Percentiles rank a stretch among this genome's conserved stretches.
phyloP scores from a whole-genome alignment of 2,797 vertebrate species.

The Falco peregrinus region DNA sequence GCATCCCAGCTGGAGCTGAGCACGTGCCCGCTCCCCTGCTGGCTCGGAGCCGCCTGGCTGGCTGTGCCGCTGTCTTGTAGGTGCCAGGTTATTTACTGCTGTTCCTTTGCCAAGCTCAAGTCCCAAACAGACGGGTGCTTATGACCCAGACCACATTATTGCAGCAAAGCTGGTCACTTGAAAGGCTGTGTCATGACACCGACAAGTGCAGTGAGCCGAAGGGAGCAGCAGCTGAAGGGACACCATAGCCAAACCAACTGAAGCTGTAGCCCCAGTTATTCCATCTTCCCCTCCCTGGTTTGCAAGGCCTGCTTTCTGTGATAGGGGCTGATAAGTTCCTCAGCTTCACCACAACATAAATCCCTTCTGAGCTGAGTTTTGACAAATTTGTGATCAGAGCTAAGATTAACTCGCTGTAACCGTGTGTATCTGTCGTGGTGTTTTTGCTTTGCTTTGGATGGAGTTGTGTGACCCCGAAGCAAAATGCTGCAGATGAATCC shows the following conservation, averaged over 20 bases:
- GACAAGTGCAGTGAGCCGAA: not conserved
- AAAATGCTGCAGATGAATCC: not conserved
- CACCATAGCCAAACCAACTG: not conserved
- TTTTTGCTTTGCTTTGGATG: not conserved
- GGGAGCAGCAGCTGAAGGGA: not conserved
- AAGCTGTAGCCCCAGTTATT: not conserved
- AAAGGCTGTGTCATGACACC: not conserved
- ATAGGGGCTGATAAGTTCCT: conserved; percentile 9
- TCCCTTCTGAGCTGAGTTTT: conserved; percentile 11
- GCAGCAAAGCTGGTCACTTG: not conserved
- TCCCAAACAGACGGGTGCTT: not conserved
- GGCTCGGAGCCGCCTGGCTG: not conserved
- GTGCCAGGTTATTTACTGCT: not conserved
- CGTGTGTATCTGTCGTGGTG: not conserved
- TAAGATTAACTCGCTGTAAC: not conserved
- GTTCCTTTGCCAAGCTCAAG: not conserved
- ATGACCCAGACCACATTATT: not conserved
- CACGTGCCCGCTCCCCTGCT: rapidly evolving
- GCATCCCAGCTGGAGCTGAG: not conserved
- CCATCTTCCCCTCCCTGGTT: not conserved
- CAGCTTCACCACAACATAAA: not conserved
- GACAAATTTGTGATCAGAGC: conserved; percentile 5
- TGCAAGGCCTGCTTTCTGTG: not conserved
- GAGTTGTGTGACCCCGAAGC: not conserved
- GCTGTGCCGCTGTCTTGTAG: rapidly evolving